Conservation (phyloP, 2,113 vertebrate genomes). For the Tympanuchus pallidicinctus region DNA sequence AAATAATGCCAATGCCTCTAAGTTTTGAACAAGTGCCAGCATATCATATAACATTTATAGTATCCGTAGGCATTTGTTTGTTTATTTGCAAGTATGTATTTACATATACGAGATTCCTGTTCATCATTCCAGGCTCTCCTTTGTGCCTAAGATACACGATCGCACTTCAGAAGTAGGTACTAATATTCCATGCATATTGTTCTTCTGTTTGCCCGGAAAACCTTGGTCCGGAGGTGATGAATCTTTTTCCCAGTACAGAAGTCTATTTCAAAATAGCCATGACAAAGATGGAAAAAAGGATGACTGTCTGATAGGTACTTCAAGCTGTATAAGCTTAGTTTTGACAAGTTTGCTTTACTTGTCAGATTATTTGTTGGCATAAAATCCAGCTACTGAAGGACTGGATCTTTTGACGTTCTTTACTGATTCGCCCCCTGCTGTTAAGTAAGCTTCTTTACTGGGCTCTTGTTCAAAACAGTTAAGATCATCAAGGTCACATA, state of each 20-base stretch:
- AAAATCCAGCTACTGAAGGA: background rate
- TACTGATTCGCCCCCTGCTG: background rate
- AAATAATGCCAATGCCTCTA: slow-evolving; percentile 79
- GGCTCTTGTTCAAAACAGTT: background rate
- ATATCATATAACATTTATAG: slow-evolving; percentile 69
- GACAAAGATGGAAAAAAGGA: background rate
- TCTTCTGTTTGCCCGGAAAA: background rate
- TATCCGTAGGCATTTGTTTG: background rate
- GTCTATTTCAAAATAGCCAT: background rate
- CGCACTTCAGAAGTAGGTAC: background rate
- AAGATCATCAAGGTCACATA: background rate
- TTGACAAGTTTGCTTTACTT: slow-evolving; percentile 2
- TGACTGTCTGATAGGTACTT: background rate
- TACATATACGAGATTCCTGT: background rate
- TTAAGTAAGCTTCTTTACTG: background rate
- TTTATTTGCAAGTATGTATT: background rate
- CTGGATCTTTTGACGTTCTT: background rate
- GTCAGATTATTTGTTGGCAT: background rate
- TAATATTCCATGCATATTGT: background rate
- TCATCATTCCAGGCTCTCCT: background rate
- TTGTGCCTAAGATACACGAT: background rate
- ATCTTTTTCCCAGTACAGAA: background rate
- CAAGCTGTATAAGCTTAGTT: background rate
- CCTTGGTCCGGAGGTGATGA: background rate
- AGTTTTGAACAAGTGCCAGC: slow-evolving; percentile 76